phyloP scores from a whole-genome alignment of 2,888 invertebrate genomes.

The Synergus itoensis region DNA sequence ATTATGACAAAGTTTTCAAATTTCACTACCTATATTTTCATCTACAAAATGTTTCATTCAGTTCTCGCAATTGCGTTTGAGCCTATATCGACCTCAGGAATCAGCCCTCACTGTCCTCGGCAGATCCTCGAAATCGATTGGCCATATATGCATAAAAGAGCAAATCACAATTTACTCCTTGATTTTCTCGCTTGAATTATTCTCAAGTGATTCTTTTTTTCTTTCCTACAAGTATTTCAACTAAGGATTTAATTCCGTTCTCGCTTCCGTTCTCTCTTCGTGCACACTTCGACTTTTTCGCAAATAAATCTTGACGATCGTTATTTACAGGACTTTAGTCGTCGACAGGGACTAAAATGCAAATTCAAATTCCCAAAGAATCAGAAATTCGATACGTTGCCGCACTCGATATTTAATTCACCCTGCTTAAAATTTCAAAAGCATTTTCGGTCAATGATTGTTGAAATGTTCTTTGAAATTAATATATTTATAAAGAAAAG shows the following conservation, averaged over 20 bases:
- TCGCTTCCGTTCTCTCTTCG: neutral
- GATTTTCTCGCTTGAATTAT: conserved; percentile 25
- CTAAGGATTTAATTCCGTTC: conserved; percentile 17
- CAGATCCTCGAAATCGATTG: conserved; percentile 48
- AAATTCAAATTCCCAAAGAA: conserved; percentile 13
- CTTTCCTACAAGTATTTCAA: neutral
- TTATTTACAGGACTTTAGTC: conserved; percentile 27
- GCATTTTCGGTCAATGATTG: too few species aligned
- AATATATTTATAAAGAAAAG: too few species aligned
- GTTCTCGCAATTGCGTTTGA: conserved; percentile 58
- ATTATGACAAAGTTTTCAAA: conserved; percentile 61
- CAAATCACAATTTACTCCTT: conserved; percentile 42
- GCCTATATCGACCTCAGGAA: conserved; percentile 43
- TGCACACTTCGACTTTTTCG: conserved; percentile 6
- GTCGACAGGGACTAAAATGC: neutral
- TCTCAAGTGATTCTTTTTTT: conserved; percentile 27
- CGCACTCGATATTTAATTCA: conserved; percentile 53
- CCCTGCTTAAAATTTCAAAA: conserved; percentile 43
- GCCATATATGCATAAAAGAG: conserved; percentile 47
- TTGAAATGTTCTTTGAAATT: too few species aligned
- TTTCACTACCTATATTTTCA: conserved; percentile 67
- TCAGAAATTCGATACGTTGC: conserved; percentile 44
- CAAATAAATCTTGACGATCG: conserved; percentile 12
- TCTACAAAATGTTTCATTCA: conserved; percentile 71
- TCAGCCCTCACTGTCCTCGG: neutral